Conservation (phyloP, 2,797 vertebrate species). For the Characodon lateralis region DNA sequence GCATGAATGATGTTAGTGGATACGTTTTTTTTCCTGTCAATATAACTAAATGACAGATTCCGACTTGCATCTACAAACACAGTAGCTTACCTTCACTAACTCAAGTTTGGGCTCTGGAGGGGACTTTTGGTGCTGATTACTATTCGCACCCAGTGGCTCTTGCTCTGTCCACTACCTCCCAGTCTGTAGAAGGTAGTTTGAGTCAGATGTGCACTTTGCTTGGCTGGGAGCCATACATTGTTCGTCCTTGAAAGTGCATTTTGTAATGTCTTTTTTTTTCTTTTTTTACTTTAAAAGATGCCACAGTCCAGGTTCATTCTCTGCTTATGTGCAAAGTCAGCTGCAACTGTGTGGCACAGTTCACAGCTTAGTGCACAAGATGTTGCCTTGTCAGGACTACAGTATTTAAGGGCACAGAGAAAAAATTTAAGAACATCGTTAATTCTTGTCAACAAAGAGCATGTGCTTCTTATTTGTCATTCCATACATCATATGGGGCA, state of each 20-base stretch:
- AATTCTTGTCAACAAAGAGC: conserved; percentile 18
- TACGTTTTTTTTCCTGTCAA: conserved; percentile 31
- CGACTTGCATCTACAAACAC: conserved; percentile 25
- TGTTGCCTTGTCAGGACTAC: conserved; percentile 6
- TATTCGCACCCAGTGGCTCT: conserved; percentile 21
- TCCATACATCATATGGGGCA: background rate
- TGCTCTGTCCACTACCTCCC: conserved; percentile 6
- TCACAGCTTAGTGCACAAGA: background rate
- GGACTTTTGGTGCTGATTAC: conserved; percentile 18
- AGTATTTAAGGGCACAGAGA: background rate
- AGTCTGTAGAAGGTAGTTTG: conserved; percentile 14
- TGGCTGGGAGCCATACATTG: conserved; percentile 26
- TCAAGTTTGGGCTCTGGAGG: background rate
- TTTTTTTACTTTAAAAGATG: conserved; percentile 28
- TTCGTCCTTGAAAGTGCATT: conserved; percentile 42
- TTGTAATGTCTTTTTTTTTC: conserved; percentile 39
- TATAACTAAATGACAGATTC: conserved; percentile 32
- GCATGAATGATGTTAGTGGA: conserved; percentile 40
- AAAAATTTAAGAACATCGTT: conserved; percentile 4
- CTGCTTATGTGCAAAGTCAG: conserved; percentile 20
- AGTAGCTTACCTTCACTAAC: background rate
- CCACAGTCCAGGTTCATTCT: conserved; percentile 28
- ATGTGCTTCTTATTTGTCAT: background rate
- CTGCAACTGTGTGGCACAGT: background rate
- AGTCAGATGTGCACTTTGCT: conserved; percentile 31